phyloP scores from a whole-genome alignment of 2,113 vertebrate genomes.

The Butorides virescens region DNA sequence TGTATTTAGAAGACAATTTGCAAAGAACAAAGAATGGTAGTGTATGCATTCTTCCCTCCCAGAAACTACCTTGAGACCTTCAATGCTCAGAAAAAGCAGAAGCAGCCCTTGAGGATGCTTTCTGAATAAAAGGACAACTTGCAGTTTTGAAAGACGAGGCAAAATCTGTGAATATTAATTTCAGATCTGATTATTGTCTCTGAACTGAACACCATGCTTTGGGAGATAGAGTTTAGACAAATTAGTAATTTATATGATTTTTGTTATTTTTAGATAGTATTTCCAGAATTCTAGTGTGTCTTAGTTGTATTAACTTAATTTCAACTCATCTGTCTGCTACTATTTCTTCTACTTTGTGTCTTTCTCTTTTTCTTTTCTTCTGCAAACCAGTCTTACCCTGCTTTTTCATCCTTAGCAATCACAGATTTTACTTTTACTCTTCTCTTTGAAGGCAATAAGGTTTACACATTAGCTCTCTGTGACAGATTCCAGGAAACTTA shows the following conservation, averaged over 20 bases:
- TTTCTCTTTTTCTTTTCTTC: not conserved
- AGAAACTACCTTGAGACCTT: not conserved
- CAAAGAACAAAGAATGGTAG: not conserved
- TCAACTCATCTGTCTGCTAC: not conserved
- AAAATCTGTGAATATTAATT: not conserved
- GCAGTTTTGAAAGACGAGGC: not conserved
- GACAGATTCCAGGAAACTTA: not conserved
- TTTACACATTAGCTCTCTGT: accelerated
- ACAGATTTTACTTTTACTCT: not conserved
- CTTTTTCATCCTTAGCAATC: not conserved
- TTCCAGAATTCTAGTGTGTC: not conserved
- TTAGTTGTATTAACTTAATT: not conserved
- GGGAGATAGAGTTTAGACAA: accelerated
- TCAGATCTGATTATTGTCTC: not conserved
- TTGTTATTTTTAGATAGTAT: not conserved
- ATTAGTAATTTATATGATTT: not conserved
- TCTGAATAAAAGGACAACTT: not conserved
- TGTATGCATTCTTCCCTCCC: not conserved
- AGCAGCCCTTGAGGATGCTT: not conserved
- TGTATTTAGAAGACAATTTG: not conserved
- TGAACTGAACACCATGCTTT: not conserved
- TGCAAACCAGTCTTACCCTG: not conserved
- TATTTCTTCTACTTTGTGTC: not conserved
- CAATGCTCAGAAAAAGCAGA: not conserved
- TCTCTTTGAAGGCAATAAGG: not conserved